phyloP scores from a whole-genome alignment of 2,797 vertebrate species.

The Eremophila alpestris region DNA sequence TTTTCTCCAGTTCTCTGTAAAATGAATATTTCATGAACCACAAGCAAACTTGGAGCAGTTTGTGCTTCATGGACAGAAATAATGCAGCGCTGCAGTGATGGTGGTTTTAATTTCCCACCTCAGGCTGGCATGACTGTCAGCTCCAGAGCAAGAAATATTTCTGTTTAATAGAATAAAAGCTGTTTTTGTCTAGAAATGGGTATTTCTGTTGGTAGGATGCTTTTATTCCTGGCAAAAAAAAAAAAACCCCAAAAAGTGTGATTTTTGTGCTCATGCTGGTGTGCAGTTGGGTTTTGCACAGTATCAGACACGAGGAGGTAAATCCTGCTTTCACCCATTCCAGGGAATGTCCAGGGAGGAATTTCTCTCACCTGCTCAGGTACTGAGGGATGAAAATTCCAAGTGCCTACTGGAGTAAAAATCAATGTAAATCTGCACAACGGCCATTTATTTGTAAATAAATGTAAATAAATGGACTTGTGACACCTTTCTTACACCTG shows the following conservation, averaged over 20 bases:
- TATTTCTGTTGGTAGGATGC: background rate
- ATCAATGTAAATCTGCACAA: background rate
- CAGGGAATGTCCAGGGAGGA: background rate
- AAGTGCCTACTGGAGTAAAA: background rate
- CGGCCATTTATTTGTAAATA: rapidly evolving
- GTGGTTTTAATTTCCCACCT: background rate
- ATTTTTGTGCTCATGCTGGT: background rate
- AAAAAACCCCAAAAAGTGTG: background rate
- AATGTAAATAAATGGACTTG: no score
- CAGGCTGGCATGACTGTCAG: background rate
- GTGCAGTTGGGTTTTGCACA: background rate
- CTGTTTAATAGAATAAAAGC: background rate
- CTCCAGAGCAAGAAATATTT: background rate
- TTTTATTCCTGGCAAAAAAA: background rate
- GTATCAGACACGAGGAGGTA: rapidly evolving
- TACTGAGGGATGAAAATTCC: background rate
- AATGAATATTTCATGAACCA: background rate
- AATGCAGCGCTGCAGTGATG: background rate
- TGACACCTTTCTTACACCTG: background rate
- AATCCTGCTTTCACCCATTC: background rate
- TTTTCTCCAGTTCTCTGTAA: background rate
- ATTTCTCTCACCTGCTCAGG: background rate
- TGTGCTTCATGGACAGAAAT: background rate
- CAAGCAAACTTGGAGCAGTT: background rate
- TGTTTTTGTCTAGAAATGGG: background rate